Base-by-base conservation (phyloP, 1,140 invertebrate genomes). In the Coptotermes formosanus region DNA sequence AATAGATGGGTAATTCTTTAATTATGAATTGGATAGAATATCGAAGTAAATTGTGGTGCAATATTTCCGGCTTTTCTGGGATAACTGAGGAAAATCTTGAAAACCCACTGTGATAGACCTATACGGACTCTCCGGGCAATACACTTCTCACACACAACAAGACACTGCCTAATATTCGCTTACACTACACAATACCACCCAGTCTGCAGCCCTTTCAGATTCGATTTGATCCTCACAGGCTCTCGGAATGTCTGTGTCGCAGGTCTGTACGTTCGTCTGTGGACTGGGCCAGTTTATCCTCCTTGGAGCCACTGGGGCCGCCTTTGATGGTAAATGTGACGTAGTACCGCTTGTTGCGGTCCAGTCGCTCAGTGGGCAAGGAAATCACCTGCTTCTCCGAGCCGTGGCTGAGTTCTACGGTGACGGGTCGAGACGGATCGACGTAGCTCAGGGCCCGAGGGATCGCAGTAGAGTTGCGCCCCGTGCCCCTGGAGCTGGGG, bases 311-410 rank as follows among this genome's bases (percentile, higher is more conserved):
- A 14, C 82, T 86, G 64, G 32, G 44, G 32, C 86, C 86, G 25
- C 86, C 86, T 90, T 96, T 96, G 25, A 97, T 96, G 23, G 96
- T 97, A 89, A 98, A 97, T 32, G 96, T 97, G 83, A 98, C 96
- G 89, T 96, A 97, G 90, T 97, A 97, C 89, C 96, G 93, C 91
- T 97, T 98, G 89, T 96, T 97, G 89, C 95, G 95, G 90, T 97
- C 96, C 88, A 97, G 90, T 90, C 93, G 95, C 89, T 97, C 96
- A 87, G 96, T 94, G 55, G 96, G 96, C 90, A 97, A 92, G 88
- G 96, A 95, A 89, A 97, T 97, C 87, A 97, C 91, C 91, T 97
- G 96, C 89, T 95, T 95, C 88, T 96, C 95, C 75, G 94, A 93
- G 30, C 96, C 96, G 88, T 96, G 95, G 85, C 94, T 96, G 59